Evolutionary conservation across 2,113 vertebrate species (phyloP), one percentile per base, ranked within the genome.

Genomic region (Cavia aperea): DNA sequence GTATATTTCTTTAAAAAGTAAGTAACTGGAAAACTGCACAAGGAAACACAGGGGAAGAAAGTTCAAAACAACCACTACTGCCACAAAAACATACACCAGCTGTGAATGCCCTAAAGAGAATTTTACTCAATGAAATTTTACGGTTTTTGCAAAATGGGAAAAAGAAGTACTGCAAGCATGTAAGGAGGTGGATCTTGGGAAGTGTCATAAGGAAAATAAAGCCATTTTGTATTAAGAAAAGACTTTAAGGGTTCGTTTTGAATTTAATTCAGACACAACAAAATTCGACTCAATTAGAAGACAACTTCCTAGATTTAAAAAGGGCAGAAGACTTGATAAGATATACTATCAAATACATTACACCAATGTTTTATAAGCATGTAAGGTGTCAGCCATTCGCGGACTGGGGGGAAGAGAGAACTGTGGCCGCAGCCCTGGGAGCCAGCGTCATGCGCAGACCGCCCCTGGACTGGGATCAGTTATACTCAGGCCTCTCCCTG

Each of bases 1-100:
- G 82, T 93, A 39, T 68, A 81, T 12, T 75, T 14, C 87, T 92
- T 92, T 31, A 60, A 90, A 36, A 94, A 88, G 33, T 23, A 66
- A 70, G 46, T 29, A 62, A 92, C 70, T 66, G 60, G 77, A 89
- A 60, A 31, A 62, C 29, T 88, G 58, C 83, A 87, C 26, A 92
- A 81, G 73, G 39, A 93, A 51, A 13, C 66, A 81, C 33, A 31
- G 23, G 15, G n/a, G 73, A 83, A 73, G 11, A 91, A 94, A 70
- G 31, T 70, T 77, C 63, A 75, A 49, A 77, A 65, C 70, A 86
- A 82, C 60, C 43, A 68, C 19, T 81, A 43, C 65, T 81, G 62
- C 4, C 39, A 54, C 51, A 90, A 60, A 81, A 68, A 95, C 83
- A n/a, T 84, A 81, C 46, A 81, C 36, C 73, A 46, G 13, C 62